phyloP scores from a whole-genome alignment of 1,140 invertebrate species.

The Drosophila pachea region DNA sequence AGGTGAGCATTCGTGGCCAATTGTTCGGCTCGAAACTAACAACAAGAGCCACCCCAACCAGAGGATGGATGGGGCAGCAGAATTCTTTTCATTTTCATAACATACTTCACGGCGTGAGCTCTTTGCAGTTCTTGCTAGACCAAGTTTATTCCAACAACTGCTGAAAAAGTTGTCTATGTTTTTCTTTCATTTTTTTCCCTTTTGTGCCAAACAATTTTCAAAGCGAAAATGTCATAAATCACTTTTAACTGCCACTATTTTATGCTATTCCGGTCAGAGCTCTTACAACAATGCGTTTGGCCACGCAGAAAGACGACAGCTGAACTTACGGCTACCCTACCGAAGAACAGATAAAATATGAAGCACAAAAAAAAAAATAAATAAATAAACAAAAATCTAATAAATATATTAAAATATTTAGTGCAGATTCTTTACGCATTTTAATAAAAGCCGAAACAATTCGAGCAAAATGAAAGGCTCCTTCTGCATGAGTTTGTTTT shows the following conservation, averaged over 20 bases:
- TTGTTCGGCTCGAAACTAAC: constrained; percentile 8
- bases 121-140: background rate
- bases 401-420: background rate
- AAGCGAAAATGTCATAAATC: constrained; percentile 33
- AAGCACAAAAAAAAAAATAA: background rate
- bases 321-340: constrained; percentile 11
- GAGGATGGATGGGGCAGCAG: too few relatives aligned
- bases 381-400: background rate
- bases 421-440: background rate
- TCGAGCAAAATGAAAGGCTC: background rate
- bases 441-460: background rate
- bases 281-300: background rate
- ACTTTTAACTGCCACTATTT: constrained; percentile 19
- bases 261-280: constrained; percentile 10
- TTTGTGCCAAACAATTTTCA: background rate
- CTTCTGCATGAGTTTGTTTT: background rate
- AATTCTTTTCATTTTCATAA: constrained; percentile 10
- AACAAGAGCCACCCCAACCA: too few relatives aligned
- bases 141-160: background rate
- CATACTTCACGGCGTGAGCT: constrained; percentile 26
- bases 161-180: background rate
- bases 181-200: constrained; percentile 12
- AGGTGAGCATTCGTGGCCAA: constrained; percentile 38
- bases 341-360: background rate
- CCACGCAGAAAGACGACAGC: background rate